Conservation (phyloP, 2,888 invertebrate species). For the Esperia sulphurella region DNA sequence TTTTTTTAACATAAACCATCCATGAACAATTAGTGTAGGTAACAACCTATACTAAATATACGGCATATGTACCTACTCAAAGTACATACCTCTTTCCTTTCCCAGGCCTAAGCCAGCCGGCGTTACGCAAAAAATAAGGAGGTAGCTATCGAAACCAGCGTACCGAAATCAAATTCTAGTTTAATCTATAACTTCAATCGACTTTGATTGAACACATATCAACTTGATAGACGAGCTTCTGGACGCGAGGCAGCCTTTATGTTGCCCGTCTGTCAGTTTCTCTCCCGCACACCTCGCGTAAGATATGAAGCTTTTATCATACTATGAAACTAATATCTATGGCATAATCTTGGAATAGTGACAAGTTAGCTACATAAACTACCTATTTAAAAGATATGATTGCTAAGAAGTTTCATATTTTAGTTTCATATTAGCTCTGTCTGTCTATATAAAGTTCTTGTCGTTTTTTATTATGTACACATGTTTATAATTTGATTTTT, state of each 20-base stretch:
- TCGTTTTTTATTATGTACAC: no score
- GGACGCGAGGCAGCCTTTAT: slow-evolving; percentile 44
- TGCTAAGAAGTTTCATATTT: no score
- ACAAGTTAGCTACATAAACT: not conserved
- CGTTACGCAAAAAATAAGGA: slow-evolving; percentile 26
- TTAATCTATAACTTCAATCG: slow-evolving; percentile 53
- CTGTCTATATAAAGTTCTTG: no score
- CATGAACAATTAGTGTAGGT: not conserved
- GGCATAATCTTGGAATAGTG: no score
- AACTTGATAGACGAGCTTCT: slow-evolving; percentile 67
- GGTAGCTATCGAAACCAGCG: slow-evolving; percentile 10
- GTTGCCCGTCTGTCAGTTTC: slow-evolving; percentile 45
- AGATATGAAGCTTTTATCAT: not conserved
- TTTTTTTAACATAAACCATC: no score
- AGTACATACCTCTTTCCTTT: no score
- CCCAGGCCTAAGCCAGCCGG: not conserved
- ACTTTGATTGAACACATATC: slow-evolving; percentile 60
- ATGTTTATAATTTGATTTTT: no score
- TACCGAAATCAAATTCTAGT: slow-evolving; percentile 12
- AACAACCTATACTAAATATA: not conserved
- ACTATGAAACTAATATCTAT: not conserved
- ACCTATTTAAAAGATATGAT: no score
- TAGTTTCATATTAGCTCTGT: no score
- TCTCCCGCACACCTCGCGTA: slow-evolving; percentile 11
- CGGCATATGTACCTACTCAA: not conserved